Percentiles rank a stretch among this genome's conserved stretches.
These are phyloP conservation scores for Paguma larvata DNA, from an alignment of 2,797 vertebrate genomes.

Conservation along the genomic window DNA sequence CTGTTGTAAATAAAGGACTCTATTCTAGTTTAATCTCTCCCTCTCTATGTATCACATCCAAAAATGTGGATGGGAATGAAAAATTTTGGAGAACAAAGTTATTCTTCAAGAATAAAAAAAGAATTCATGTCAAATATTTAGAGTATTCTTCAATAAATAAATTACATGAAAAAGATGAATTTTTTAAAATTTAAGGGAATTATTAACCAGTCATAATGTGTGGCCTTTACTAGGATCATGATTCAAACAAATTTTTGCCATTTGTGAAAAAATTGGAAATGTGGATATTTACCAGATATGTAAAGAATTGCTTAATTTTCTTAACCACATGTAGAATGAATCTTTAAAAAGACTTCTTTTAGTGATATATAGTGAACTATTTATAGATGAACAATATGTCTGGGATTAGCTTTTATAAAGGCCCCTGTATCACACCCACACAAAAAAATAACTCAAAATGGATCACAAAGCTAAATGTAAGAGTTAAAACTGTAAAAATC, in stretches of 20 bases:
- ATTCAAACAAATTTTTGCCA: neutral
- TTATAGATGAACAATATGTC: neutral
- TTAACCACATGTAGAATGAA: neutral
- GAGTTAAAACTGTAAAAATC: neutral
- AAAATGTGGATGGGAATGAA: neutral
- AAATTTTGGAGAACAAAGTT: neutral
- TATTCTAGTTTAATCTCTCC: neutral
- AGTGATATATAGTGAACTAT: neutral
- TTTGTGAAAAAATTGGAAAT: neutral
- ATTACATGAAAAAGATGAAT: neutral
- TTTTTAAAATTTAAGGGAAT: neutral
- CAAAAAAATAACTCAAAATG: neutral
- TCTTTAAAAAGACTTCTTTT: neutral
- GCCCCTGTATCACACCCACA: neutral
- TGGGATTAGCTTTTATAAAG: neutral
- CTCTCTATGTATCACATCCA: neutral
- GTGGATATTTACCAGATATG: neutral
- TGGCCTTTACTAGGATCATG: neutral
- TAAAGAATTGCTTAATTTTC: neutral
- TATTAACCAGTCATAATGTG: neutral
- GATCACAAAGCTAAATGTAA: neutral
- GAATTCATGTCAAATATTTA: neutral
- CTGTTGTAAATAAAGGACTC: neutral
- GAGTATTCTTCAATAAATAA: neutral
- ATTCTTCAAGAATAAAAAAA: constrained; percentile 8